A percentile compares a stretch with the other conserved stretches of the same genome.
phyloP scores from a whole-genome alignment of 1,140 invertebrate genomes.

The Triops longicaudatus region DNA sequence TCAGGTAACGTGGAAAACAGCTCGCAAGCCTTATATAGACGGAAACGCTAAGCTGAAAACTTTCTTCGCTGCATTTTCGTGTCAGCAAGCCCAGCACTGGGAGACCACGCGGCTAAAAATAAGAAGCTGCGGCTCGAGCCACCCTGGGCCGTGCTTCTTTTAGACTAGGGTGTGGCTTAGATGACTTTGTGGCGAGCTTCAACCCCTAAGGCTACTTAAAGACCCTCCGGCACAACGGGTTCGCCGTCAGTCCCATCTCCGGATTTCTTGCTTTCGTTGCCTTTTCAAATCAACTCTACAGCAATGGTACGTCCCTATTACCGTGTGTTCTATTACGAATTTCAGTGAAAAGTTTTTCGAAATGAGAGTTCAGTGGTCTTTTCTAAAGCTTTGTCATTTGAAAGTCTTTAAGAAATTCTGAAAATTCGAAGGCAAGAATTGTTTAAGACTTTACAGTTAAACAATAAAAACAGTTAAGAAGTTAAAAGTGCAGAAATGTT shows the following conservation, averaged over 20 bases:
- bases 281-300: not conserved
- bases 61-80: too few relatives aligned
- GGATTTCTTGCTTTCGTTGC: not conserved
- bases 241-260: slow-evolving; percentile 11
- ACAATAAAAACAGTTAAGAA: too few relatives aligned
- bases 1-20: too few relatives aligned
- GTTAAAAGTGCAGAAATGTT: too few relatives aligned
- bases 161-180: not conserved
- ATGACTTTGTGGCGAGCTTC: not conserved
- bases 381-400: too few relatives aligned
- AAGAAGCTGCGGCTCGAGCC: not conserved
- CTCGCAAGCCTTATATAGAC: slow-evolving; percentile 29
- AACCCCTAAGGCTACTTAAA: not conserved
- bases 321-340: not conserved
- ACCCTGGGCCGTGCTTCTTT: not conserved
- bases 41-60: not conserved
- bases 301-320: not conserved
- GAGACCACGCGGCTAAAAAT: not conserved
- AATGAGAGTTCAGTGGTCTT: too few relatives aligned
- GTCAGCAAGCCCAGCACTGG: not conserved
- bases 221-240: not conserved
- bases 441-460: too few relatives aligned
- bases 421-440: too few relatives aligned
- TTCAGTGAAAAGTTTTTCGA: too few relatives aligned
- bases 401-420: too few relatives aligned